Conservation (phyloP, 2,797 vertebrate genomes). For the Enoplosus armatus region DNA sequence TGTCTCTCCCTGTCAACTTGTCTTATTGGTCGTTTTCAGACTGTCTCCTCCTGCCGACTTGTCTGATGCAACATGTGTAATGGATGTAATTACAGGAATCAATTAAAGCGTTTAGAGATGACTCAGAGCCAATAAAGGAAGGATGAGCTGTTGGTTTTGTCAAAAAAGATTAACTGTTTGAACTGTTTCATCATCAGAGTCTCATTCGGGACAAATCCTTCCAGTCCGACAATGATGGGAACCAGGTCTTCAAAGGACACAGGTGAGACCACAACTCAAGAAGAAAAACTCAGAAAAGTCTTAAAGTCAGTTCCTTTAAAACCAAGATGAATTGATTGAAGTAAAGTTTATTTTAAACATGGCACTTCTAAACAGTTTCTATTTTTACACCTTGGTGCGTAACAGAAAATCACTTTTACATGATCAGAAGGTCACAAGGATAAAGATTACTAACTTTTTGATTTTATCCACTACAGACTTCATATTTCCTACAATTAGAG, state of each 20-base stretch:
- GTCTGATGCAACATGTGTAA: conserved; percentile 44
- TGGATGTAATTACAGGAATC: conserved; percentile 61
- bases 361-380: neutral
- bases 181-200: conserved; percentile 77
- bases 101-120: conserved; percentile 55
- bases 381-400: neutral
- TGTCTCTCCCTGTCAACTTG: neutral
- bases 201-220: conserved; percentile 90
- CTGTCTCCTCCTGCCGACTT: neutral
- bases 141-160: neutral
- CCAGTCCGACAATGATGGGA: conserved; percentile 88
- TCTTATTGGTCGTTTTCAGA: neutral
- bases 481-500: too few species aligned
- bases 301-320: neutral
- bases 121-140: conserved; percentile 15
- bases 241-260: conserved; percentile 95
- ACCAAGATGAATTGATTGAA: neutral
- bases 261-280: conserved; percentile 80
- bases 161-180: neutral
- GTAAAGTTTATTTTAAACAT: too few species aligned
- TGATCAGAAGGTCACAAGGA: neutral
- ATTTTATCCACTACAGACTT: neutral
- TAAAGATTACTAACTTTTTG: too few species aligned
- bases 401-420: neutral
- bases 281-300: neutral